Evolutionary conservation across 2,888 invertebrate genomes (phyloP), one percentile per base, ranked within the genome.

Genomic region (Philopedon plagiatum): DNA sequence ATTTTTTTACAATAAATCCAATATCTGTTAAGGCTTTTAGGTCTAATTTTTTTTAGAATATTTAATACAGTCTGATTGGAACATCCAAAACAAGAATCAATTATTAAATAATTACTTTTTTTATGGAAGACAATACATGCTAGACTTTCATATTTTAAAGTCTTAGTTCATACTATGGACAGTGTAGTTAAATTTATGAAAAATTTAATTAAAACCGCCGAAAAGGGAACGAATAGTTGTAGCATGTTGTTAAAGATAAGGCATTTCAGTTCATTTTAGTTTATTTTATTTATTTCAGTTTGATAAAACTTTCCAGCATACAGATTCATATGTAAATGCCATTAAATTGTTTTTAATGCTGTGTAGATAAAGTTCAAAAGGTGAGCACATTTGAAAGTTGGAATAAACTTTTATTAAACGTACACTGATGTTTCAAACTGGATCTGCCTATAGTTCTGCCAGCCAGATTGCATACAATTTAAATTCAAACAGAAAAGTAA

Each of bases 381-480:
- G 46, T 46, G 46, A 46, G n/a, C 46, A 23, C 23, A 23, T 46
- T 46, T 46, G n/a, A 46, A 46, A 46, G 46, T 46, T 23, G 23
- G 23, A 46, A 21, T n/a, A 5, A 21, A 46, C 46, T 46, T 46
- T 46, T 23, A 46, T 46, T 23, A 46, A 46, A 46, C 46, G 23
- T 23, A 46, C 21, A 4, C 46, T 23, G 21, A 46, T 23, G 46
- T 23, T 46, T 46, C n/a, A 23, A n/a, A 46, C 46, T 46, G 9
- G 2, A 21, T 46, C n/a, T 23, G 11, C 2, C 46, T 39, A 39
- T 39, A 39, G 39, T 13, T 39, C 13, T 13, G 39, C 13, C 13
- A 39, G 39, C 39, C 39, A 39, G 39, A 39, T 39, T 39, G 13
- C 39, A 13, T 39, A 39, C 39, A 39, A 39, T 39, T 39, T 39